These are phyloP conservation scores for Cryptocephalus moraei DNA, from an alignment of 2,888 invertebrate species.

Conservation along the genomic window DNA sequence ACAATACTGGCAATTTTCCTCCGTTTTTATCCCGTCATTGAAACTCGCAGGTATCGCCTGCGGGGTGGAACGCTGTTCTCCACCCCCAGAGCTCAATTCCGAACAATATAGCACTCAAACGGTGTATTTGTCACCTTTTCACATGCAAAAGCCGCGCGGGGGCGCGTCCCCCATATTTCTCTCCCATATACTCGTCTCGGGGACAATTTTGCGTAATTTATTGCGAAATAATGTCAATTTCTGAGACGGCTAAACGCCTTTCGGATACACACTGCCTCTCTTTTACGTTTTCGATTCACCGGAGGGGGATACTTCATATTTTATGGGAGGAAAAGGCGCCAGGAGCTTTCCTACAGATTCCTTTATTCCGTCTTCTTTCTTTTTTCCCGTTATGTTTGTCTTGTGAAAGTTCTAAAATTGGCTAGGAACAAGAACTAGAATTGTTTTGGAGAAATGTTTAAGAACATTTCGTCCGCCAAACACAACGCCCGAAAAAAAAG, in stretches of 20 bases:
- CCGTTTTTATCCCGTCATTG: no score
- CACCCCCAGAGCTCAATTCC: constrained; percentile 22
- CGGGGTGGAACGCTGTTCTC: no score
- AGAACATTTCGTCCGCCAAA: background rate
- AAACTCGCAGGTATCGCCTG: no score
- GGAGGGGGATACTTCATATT: background rate
- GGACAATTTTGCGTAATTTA: constrained; percentile 35
- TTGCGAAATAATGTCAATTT: constrained; percentile 37
- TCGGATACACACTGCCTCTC: background rate
- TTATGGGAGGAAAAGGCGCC: background rate
- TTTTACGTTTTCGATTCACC: background rate
- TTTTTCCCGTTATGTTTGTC: no score
- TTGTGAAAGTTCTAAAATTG: no score
- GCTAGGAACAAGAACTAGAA: no score
- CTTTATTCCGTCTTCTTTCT: no score
- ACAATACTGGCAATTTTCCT: no score
- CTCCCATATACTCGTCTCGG: constrained; percentile 32
- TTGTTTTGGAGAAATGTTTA: no score
- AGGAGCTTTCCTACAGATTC: no score
- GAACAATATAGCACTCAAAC: constrained; percentile 33
- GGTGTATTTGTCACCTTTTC: constrained; percentile 35
- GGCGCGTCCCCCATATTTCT: constrained; percentile 26
- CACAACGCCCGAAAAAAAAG: background rate
- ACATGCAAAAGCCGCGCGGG: constrained; percentile 28
- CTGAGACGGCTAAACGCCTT: constrained; percentile 18